A percentile compares a stretch with the other conserved stretches of the same genome.
phyloP scores from a whole-genome alignment of 2,113 vertebrate species.

The Sinocyclocheilus anshuiensis region DNA sequence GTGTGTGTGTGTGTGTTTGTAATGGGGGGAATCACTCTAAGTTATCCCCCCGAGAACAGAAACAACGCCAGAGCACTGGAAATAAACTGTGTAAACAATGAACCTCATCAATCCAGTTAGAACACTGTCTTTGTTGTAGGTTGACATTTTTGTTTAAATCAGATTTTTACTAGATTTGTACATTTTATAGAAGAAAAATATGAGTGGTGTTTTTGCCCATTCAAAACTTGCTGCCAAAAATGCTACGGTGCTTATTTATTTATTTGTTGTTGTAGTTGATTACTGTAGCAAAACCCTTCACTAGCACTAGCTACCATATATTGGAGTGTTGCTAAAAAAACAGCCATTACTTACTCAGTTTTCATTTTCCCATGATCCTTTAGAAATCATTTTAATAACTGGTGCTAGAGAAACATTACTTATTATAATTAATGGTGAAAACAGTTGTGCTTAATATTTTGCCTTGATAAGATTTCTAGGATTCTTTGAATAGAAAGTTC shows the following conservation, averaged over 20 bases:
- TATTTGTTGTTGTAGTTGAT: too few relatives aligned
- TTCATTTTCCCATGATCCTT: too few relatives aligned
- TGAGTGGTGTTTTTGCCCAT: not conserved
- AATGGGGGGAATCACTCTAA: conserved; percentile 31
- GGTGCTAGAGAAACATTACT: too few relatives aligned
- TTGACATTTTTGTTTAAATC: not conserved
- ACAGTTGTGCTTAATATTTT: too few relatives aligned
- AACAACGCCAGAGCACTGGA: conserved; percentile 16
- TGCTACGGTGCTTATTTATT: not conserved
- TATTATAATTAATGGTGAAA: too few relatives aligned
- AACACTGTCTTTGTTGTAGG: not conserved
- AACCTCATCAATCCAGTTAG: conserved; percentile 41
- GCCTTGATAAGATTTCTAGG: too few relatives aligned
- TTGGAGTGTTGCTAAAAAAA: too few relatives aligned
- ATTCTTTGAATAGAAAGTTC: too few relatives aligned
- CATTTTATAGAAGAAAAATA: not conserved
- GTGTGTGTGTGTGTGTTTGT: conserved; percentile 28
- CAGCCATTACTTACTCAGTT: too few relatives aligned
- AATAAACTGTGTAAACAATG: conserved; percentile 27
- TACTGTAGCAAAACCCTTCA: too few relatives aligned
- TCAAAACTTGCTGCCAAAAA: not conserved
- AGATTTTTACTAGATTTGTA: not conserved
- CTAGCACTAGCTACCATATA: too few relatives aligned
- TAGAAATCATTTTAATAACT: too few relatives aligned
- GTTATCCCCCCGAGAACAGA: conserved; percentile 29